Percentiles rank a stretch among this genome's conserved stretches.
phyloP scores from a whole-genome alignment of 2,888 invertebrate species.

The Podabrus alpinus region DNA sequence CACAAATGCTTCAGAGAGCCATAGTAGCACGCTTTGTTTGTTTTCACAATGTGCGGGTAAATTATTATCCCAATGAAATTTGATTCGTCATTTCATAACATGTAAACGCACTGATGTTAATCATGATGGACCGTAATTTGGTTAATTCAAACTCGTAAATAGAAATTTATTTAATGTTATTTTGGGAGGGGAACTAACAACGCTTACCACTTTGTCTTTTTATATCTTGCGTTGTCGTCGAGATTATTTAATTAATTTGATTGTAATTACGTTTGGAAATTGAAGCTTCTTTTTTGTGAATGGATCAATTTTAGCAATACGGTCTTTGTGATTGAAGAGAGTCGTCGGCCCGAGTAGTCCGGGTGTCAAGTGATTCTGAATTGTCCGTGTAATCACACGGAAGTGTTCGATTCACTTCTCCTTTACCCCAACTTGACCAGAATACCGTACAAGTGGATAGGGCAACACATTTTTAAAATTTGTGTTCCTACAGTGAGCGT shows the following conservation, averaged over 20 bases:
- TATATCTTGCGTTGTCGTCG: background rate
- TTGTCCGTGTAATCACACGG: constrained; percentile 34
- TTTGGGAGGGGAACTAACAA: constrained; percentile 2
- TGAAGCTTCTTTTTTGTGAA: background rate
- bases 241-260: constrained; percentile 10
- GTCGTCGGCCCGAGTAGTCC: constrained; percentile 21
- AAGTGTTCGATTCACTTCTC: constrained; percentile 34
- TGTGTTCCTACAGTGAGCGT: background rate
- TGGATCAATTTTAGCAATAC: background rate
- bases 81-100: constrained; percentile 47
- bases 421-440: constrained; percentile 25
- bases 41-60: constrained; percentile 49
- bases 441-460: constrained; percentile 32
- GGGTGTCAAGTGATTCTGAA: constrained; percentile 35
- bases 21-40: constrained; percentile 45
- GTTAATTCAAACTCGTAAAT: constrained; percentile 25
- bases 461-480: background rate
- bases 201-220: background rate
- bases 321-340: constrained; percentile 20
- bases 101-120: constrained; percentile 38
- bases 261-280: background rate
- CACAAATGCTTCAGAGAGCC: constrained; percentile 40
- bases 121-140: constrained; percentile 33
- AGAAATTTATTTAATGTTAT: constrained; percentile 20
- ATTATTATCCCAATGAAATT: constrained; percentile 51